Conservation (phyloP, 2,888 invertebrate species). For the Xestia ashworthii region DNA sequence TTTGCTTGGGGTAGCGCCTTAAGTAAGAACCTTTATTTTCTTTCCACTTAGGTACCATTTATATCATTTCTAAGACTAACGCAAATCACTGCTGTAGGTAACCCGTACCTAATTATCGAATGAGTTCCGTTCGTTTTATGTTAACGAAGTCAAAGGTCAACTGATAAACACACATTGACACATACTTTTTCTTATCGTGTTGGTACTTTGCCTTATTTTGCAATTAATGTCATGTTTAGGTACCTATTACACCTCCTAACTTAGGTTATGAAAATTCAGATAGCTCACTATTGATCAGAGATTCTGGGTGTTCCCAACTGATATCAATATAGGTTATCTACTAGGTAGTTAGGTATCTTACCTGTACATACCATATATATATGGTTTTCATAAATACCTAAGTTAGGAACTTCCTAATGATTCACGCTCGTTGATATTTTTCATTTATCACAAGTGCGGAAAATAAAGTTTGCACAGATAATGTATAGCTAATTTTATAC, state of each 20-base stretch:
- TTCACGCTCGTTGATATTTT: too few species aligned
- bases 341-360: neutral
- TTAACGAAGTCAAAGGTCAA: slow-evolving; percentile 51
- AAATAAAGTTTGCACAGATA: too few species aligned
- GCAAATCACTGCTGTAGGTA: slow-evolving; percentile 15
- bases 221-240: slow-evolving; percentile 18
- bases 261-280: slow-evolving; percentile 8
- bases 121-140: slow-evolving; percentile 7
- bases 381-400: neutral
- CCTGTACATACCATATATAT: neutral
- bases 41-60: neutral
- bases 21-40: too few species aligned
- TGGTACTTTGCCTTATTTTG: slow-evolving; percentile 26
- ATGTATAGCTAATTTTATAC: too few species aligned
- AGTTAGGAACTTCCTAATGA: neutral
- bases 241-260: neutral
- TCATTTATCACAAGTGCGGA: too few species aligned
- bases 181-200: slow-evolving; percentile 38
- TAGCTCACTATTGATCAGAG: neutral
- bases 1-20: too few species aligned
- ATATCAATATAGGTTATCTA: neutral
- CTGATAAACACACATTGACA: slow-evolving; percentile 50
- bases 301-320: neutral
- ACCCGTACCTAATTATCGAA: slow-evolving; percentile 19
- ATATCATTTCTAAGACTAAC: neutral